Base-by-base conservation (phyloP, 1,140 invertebrate genomes). In the Colletes latitarsis region DNA sequence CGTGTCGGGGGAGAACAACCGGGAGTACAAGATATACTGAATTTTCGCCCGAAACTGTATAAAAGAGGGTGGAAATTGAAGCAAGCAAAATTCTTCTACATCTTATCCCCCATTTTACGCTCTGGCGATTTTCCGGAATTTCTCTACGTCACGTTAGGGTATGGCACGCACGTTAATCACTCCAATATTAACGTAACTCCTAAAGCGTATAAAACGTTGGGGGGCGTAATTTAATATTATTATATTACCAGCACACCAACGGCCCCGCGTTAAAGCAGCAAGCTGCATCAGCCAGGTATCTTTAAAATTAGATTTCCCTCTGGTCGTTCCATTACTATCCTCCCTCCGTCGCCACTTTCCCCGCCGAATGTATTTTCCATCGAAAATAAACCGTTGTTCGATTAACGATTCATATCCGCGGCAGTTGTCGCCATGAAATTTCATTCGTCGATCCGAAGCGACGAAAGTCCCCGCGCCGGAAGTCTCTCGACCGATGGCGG, bases 251-350 rank as follows among this genome's bases (percentile, higher is more conserved):
- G 15, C 41, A 57, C 17, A 64, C 62, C 39, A 41, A 21, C 12
- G 66, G 3, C 49, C 49, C 21, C 49, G 46, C 1, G 57, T 62
- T 71, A 49, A 71, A 63, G 68, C 49, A 57, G 12, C 46, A 41
- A 17, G 68, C 57, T 39, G 55, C 68, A 55, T 78, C 68, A 71
- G 68, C 57, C 68, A 53, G 39, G 76, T 58, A 78, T 78, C 76
- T 72, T 78, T 78, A 72, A 78, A 78, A 78, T 78, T 78, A 78
- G 68, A 78, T 78, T 78, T 72, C 49, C 75, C 46, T 64, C 52
- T 68, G 15, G 15, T 9, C 58, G n/a, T 62, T 39, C 43, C 46
- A 52, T 77, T 69, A 77, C 30, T 15, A 15, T 12, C 17, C 8
- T 46, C 41, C 39, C n/a, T 3, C 0, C 53, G 3, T 9, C 39